phyloP scores from a whole-genome alignment of 2,888 invertebrate species.

The Eupelmus urozonus region DNA sequence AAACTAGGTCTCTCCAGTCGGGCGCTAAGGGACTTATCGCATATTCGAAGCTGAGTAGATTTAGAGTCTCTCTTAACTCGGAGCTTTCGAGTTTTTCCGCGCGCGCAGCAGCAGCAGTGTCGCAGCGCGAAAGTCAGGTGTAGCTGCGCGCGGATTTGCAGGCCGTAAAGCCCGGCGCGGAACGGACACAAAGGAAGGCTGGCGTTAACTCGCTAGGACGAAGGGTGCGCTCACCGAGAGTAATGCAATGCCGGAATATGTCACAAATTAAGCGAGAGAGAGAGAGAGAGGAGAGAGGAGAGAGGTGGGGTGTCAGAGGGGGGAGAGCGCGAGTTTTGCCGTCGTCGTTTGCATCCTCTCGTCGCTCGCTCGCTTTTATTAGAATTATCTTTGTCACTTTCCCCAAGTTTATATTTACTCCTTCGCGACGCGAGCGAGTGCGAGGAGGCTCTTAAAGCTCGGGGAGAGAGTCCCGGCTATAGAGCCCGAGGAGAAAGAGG shows the following conservation, averaged over 20 bases:
- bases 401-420: conserved; percentile 77
- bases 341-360: conserved; percentile 70
- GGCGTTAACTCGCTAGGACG: conserved; percentile 59
- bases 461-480: conserved; percentile 10
- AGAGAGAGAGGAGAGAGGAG: conserved; percentile 7
- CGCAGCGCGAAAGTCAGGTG: conserved; percentile 24
- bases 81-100: conserved; percentile 15
- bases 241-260: conserved; percentile 76
- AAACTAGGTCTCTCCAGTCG: neutral
- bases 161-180: conserved; percentile 34
- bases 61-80: neutral
- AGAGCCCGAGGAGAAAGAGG: conserved; percentile 15
- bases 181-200: conserved; percentile 60
- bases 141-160: conserved; percentile 39
- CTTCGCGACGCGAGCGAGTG: conserved; percentile 66
- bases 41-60: conserved; percentile 8
- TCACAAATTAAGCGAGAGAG: conserved; percentile 76
- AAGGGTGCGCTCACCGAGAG: conserved; percentile 63
- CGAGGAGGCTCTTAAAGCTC: conserved; percentile 75
- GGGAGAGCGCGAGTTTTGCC: conserved; percentile 52
- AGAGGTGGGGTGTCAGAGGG: no score
- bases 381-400: conserved; percentile 78
- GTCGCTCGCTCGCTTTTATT: conserved; percentile 75
- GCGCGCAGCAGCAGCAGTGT: neutral
- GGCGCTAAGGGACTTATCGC: neutral